These are phyloP conservation scores for Pseudotriccus pelzelni DNA, from an alignment of 2,797 vertebrate species.

Conservation along the genomic window DNA sequence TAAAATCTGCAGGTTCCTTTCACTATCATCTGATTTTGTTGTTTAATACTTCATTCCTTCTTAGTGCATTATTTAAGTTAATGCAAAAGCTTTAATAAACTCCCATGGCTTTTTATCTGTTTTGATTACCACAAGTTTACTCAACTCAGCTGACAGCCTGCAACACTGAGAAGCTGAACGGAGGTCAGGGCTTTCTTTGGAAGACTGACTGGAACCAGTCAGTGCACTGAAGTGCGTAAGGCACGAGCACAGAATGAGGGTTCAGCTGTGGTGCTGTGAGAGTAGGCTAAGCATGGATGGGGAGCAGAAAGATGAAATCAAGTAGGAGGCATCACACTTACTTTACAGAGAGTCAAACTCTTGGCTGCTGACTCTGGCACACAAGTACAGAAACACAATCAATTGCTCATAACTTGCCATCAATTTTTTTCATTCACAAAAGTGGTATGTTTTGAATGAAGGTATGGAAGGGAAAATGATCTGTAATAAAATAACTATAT, in stretches of 20 bases:
- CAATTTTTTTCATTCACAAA: background rate
- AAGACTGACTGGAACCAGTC: background rate
- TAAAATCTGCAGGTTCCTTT: conserved; percentile 35
- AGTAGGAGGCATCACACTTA: background rate
- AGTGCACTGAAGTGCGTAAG: background rate
- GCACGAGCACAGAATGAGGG: background rate
- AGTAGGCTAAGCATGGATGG: rapidly evolving
- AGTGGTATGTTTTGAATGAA: conserved; percentile 34
- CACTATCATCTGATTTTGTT: conserved; percentile 2
- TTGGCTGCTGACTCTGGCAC: background rate
- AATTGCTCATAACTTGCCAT: background rate
- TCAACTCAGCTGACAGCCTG: background rate
- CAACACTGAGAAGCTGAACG: background rate
- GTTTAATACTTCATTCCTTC: background rate
- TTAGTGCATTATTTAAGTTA: background rate
- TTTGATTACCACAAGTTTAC: conserved; percentile 57
- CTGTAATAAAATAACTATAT: conserved; percentile 15
- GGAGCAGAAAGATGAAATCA: background rate
- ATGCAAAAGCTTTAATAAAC: conserved; percentile 6
- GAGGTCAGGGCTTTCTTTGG: background rate
- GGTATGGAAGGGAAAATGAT: background rate
- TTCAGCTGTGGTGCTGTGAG: rapidly evolving
- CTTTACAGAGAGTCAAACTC: background rate
- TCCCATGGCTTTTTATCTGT: conserved; percentile 37
- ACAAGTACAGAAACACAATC: background rate